Percentiles rank a stretch among this genome's conserved stretches.
These are phyloP conservation scores for Piezodorus guildinii DNA, from an alignment of 1,140 invertebrate species.

Conservation along the genomic window DNA sequence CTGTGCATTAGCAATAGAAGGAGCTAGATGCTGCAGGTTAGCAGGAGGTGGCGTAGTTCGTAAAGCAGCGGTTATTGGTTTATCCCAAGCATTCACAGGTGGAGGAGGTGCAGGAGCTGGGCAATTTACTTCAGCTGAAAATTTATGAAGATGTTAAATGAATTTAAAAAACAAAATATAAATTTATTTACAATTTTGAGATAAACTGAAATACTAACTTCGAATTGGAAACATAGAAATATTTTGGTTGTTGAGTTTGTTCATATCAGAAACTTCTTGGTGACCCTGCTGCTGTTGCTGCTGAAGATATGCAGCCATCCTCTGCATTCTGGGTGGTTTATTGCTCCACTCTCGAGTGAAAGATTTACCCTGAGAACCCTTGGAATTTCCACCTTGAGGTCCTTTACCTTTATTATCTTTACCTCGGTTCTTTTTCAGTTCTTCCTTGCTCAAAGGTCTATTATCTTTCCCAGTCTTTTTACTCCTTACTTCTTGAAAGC, in stretches of 20 bases:
- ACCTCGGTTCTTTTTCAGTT: background rate
- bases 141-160: background rate
- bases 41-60: conserved; percentile 39
- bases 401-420: conserved; percentile 16
- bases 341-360: conserved; percentile 35
- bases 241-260: conserved; percentile 37
- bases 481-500: conserved; percentile 77
- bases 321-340: conserved; percentile 24
- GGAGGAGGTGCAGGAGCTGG: conserved; percentile 47
- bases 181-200: background rate
- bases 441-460: conserved; percentile 29
- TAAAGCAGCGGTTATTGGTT: conserved; percentile 56
- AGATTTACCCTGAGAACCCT: conserved; percentile 36
- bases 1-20: conserved; percentile 3
- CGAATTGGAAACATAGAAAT: conserved; percentile 22
- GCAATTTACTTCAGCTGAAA: conserved; percentile 35
- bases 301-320: conserved; percentile 10
- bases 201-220: background rate
- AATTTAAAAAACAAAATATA: conserved; percentile 4
- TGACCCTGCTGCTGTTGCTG: conserved; percentile 34
- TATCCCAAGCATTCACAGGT: conserved; percentile 72
- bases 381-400: background rate
- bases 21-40: background rate
- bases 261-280: conserved; percentile 36
- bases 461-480: conserved; percentile 61